These are phyloP conservation scores for Cassiopea andromeda DNA, from an alignment of 30 jellyfish, hydroid and myxozoan genomes.

Conservation along the genomic window DNA sequence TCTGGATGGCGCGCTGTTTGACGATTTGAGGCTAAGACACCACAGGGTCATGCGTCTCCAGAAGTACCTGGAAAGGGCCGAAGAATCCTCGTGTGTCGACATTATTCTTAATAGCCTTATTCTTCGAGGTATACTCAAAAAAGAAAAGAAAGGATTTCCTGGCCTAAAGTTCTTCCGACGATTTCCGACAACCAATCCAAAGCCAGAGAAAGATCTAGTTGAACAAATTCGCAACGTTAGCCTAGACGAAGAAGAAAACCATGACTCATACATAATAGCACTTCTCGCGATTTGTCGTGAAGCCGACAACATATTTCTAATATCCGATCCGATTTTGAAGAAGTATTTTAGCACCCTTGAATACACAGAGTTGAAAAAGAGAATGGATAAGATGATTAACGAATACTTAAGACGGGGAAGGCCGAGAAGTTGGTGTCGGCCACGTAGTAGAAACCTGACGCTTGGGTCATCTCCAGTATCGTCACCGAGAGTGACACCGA, in stretches of 20 bases:
- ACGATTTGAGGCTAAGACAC: constrained; percentile 75
- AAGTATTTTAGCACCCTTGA: constrained; percentile 82
- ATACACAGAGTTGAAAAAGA: constrained; percentile 78
- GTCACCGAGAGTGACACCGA: constrained; percentile 67
- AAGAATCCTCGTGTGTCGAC: constrained; percentile 92
- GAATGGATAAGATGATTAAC: constrained; percentile 67
- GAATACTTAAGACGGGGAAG: constrained; percentile 49
- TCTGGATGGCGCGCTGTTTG: constrained; percentile 87
- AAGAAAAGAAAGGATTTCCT: constrained; percentile 88
- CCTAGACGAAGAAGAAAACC: constrained; percentile 40
- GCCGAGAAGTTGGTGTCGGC: constrained; percentile 80
- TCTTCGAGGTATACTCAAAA: constrained; percentile 85
- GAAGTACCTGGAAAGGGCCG: constrained; percentile 94
- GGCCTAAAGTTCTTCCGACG: constrained; percentile 86
- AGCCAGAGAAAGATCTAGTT: constrained; percentile 90
- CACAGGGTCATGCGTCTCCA: constrained; percentile 74
- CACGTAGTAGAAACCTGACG: constrained; percentile 62
- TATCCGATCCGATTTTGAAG: constrained; percentile 92
- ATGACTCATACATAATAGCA: constrained; percentile 90
- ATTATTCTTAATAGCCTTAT: constrained; percentile 78
- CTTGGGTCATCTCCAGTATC: constrained; percentile 49
- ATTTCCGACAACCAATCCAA: constrained; percentile 96
- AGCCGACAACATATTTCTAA: constrained; percentile 92
- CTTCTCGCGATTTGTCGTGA: constrained; percentile 88
- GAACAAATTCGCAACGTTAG: constrained; percentile 81